Evolutionary conservation across 2,888 invertebrate species (phyloP).

Genomic region (Eudemis profundana): DNA sequence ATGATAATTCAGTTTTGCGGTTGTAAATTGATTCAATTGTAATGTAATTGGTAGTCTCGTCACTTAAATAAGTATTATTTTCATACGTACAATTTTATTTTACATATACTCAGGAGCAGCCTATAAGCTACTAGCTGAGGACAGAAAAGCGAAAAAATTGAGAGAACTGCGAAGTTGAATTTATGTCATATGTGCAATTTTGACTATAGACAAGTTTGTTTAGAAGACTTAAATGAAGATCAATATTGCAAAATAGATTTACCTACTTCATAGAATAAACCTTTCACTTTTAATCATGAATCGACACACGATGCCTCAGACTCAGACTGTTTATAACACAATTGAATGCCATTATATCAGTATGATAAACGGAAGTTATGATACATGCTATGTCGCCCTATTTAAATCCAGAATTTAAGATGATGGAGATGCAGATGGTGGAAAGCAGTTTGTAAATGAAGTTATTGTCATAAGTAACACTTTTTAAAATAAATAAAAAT

Average conservation of each 20-base stretch:
- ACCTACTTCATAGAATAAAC: constrained; percentile 18
- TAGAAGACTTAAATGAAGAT: constrained; percentile 12
- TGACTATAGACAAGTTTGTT: no score
- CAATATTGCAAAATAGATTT: constrained; percentile 23
- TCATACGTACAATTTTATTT: neutral
- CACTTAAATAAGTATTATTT: neutral
- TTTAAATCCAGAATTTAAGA: no score
- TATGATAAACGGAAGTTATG: neutral
- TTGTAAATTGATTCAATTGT: neutral
- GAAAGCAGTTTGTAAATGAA: no score
- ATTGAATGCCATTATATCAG: constrained; percentile 1
- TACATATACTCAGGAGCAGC: no score
- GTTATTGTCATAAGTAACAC: no score
- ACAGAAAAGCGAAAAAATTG: no score
- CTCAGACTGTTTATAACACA: constrained; percentile 16
- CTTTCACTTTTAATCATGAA: constrained; percentile 25
- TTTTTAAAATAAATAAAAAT: no score
- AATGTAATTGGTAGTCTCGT: neutral
- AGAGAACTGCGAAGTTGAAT: no score
- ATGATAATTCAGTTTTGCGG: neutral
- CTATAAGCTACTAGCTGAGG: no score
- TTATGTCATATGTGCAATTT: no score
- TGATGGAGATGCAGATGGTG: no score
- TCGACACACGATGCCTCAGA: neutral
- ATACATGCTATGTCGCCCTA: no score